phyloP scores from a whole-genome alignment of 2,888 invertebrate genomes.

The Agrotis segetum region DNA sequence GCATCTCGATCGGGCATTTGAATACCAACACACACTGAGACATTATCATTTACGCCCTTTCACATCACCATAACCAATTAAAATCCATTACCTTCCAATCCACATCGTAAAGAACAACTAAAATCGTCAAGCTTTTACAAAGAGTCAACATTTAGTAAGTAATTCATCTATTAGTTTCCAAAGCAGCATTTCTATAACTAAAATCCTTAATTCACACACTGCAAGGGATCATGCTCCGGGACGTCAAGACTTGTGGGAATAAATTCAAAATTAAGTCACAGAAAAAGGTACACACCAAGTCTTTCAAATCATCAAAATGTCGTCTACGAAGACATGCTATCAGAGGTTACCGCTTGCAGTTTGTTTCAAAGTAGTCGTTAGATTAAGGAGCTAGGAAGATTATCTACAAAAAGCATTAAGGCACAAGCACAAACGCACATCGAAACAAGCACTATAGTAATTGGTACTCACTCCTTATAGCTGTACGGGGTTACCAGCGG shows the following conservation, averaged over 20 bases:
- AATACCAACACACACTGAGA: slow-evolving; percentile 93
- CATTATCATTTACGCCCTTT: slow-evolving; percentile 87
- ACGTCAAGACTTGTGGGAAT: slow-evolving; percentile 79
- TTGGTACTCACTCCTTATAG: slow-evolving; percentile 93
- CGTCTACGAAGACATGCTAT: slow-evolving; percentile 82
- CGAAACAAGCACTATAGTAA: slow-evolving; percentile 91
- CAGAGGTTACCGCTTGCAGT: slow-evolving; percentile 87
- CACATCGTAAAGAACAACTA: slow-evolving; percentile 89
- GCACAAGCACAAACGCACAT: slow-evolving; percentile 91
- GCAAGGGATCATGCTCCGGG: slow-evolving; percentile 88
- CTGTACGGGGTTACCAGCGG: slow-evolving; percentile 93
- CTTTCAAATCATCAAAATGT: slow-evolving; percentile 71
- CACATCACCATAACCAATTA: slow-evolving; percentile 89
- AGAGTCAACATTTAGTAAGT: slow-evolving; percentile 89
- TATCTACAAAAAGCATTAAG: slow-evolving; percentile 85
- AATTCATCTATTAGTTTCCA: slow-evolving; percentile 79
- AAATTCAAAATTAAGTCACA: slow-evolving; percentile 67
- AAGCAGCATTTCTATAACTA: slow-evolving; percentile 87
- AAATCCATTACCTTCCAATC: slow-evolving; percentile 91
- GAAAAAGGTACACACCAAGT: slow-evolving; percentile 80
- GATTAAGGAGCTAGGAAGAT: slow-evolving; percentile 85
- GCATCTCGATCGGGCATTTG: slow-evolving; percentile 92
- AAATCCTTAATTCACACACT: slow-evolving; percentile 83
- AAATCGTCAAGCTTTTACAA: slow-evolving; percentile 89
- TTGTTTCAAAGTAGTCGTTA: slow-evolving; percentile 79